Conservation (phyloP, 2,113 vertebrate genomes). For the Forbesichthys agassizii region DNA sequence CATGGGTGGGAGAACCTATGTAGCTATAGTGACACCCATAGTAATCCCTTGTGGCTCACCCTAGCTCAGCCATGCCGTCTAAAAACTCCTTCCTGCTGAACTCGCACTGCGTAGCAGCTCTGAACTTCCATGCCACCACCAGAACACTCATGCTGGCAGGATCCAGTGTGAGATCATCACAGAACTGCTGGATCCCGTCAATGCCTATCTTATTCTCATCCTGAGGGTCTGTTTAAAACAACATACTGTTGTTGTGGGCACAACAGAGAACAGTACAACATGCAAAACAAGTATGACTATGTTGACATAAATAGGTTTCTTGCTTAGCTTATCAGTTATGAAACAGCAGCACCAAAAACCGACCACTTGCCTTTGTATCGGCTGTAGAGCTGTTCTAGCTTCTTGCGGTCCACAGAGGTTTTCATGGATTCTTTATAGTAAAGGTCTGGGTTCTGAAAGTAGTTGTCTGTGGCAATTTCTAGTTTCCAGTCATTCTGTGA, state of each 20-base stretch:
- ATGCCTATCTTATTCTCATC: slow-evolving; percentile 97
- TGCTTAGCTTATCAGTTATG: background rate
- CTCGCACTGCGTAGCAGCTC: slow-evolving; percentile 95
- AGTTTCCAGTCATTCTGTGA: slow-evolving; percentile 95
- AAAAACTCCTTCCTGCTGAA: slow-evolving; percentile 96
- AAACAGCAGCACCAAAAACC: background rate
- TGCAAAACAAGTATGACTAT: background rate
- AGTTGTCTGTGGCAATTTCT: slow-evolving; percentile 92
- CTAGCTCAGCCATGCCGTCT: slow-evolving; percentile 92
- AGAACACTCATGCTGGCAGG: slow-evolving; percentile 92
- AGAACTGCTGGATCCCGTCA: slow-evolving; percentile 95
- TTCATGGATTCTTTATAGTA: slow-evolving; percentile 93
- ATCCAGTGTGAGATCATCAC: slow-evolving; percentile 90
- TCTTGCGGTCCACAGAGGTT: slow-evolving; percentile 89
- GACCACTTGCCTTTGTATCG: slow-evolving; percentile 85
- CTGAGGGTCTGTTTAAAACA: slow-evolving; percentile 82
- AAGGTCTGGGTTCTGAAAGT: slow-evolving; percentile 89
- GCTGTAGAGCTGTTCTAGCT: slow-evolving; percentile 90
- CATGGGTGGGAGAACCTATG: background rate
- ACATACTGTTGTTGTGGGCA: slow-evolving; percentile 1
- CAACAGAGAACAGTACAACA: background rate
- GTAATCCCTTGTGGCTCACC: slow-evolving; percentile 74
- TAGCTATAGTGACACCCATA: background rate
- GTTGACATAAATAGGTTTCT: background rate
- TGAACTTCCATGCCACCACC: slow-evolving; percentile 95